phyloP scores from a whole-genome alignment of 2,888 invertebrate species.

The Drosophila atripex region DNA sequence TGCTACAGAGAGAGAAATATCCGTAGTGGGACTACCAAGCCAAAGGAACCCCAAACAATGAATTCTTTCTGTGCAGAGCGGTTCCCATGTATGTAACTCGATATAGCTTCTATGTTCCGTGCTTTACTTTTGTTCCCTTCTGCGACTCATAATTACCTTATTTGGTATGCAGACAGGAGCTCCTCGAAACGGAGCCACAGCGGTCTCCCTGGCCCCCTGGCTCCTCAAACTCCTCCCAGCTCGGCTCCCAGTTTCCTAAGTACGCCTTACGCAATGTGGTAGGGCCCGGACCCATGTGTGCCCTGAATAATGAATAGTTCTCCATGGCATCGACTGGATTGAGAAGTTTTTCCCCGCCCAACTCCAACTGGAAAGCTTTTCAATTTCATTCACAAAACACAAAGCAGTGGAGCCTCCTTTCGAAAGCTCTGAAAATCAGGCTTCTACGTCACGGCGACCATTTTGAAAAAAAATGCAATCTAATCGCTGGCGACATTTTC shows the following conservation, averaged over 20 bases:
- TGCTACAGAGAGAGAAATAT: constrained; percentile 15
- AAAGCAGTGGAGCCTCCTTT: constrained; percentile 20
- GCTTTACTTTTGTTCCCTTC: constrained; percentile 73
- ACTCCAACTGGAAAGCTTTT: constrained; percentile 8
- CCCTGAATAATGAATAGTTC: constrained; percentile 61
- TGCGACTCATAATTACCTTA: constrained; percentile 78
- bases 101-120: constrained; percentile 65
- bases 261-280: constrained; percentile 56
- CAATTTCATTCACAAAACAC: constrained; percentile 18
- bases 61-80: constrained; percentile 38
- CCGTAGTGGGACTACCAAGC: not conserved
- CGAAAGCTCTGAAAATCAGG: not conserved
- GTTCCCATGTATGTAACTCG: constrained; percentile 72
- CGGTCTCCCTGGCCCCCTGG: constrained; percentile 8
- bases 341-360: constrained; percentile 34
- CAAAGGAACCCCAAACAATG: not conserved
- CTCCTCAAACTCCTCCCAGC: not conserved
- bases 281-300: constrained; percentile 48
- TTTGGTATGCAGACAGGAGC: constrained; percentile 79
- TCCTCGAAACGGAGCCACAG: constrained; percentile 46
- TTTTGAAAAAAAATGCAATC: constrained; percentile 28
- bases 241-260: not conserved
- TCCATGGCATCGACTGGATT: constrained; percentile 14
- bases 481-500: constrained; percentile 28
- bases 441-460: constrained; percentile 19